These are phyloP conservation scores for Loriculus beryllinus DNA, from an alignment of 2,797 vertebrate genomes.

Conservation along the genomic window DNA sequence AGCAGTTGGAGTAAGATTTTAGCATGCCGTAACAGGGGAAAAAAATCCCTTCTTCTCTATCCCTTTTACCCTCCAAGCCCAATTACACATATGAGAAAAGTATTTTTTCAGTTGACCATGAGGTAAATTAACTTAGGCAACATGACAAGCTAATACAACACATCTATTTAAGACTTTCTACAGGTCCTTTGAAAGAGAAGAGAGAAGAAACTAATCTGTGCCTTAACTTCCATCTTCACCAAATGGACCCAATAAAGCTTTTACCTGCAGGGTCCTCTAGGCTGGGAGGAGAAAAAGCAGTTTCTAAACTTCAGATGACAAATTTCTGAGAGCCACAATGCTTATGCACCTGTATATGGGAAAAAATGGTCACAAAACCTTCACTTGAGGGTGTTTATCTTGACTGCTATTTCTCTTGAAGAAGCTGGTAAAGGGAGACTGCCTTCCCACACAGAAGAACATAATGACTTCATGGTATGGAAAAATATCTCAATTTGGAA, in stretches of 20 bases:
- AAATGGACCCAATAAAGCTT: accelerated
- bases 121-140: neutral
- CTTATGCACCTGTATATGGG: neutral
- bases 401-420: neutral
- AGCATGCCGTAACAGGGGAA: neutral
- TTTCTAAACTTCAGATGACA: neutral
- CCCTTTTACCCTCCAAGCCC: neutral
- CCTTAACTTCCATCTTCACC: neutral
- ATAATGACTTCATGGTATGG: neutral
- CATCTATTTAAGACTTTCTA: neutral
- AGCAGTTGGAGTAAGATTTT: neutral
- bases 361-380: neutral
- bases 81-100: neutral
- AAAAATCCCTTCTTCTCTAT: neutral
- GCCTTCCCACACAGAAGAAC: neutral
- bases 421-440: neutral
- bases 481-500: neutral
- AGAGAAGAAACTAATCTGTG: neutral
- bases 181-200: neutral
- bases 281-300: neutral
- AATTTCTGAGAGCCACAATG: neutral
- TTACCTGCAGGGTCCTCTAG: neutral
- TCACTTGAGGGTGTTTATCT: neutral
- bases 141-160: neutral
- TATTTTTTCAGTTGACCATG: neutral